These are phyloP conservation scores for Tiphia femorata DNA, from an alignment of 2,888 invertebrate species.

Conservation along the genomic window DNA sequence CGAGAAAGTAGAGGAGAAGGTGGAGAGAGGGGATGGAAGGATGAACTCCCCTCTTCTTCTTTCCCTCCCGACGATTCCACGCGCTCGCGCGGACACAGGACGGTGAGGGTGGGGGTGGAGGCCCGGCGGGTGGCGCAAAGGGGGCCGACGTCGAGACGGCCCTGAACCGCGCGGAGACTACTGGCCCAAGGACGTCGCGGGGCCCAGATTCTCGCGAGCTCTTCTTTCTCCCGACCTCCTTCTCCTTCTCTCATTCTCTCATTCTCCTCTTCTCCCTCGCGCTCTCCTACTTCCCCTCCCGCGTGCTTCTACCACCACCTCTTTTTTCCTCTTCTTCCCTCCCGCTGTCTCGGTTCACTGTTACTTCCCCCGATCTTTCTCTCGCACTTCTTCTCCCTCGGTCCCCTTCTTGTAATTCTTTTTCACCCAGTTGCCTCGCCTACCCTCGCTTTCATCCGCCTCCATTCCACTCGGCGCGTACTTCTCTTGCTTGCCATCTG, in stretches of 20 bases:
- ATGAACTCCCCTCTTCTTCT: neutral
- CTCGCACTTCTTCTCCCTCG: too few relatives aligned
- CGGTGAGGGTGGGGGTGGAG: constrained; percentile 6
- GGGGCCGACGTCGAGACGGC: constrained; percentile 48
- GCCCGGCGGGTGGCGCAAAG: constrained; percentile 8
- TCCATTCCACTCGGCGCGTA: too few relatives aligned
- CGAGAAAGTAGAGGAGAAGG: constrained; percentile 4
- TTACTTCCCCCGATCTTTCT: constrained; percentile 1
- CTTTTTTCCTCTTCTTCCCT: constrained; percentile 29
- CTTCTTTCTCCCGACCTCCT: neutral
- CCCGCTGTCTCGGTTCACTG: constrained; percentile 12
- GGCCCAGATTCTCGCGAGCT: constrained; percentile 55
- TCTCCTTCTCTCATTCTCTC: neutral
- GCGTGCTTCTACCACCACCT: neutral
- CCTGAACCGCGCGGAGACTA: constrained; percentile 52
- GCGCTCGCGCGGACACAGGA: constrained; percentile 1
- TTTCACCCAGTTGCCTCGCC: too few relatives aligned
- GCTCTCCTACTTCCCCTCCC: constrained; percentile 6
- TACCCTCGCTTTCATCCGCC: too few relatives aligned
- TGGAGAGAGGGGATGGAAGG: constrained; percentile 9
- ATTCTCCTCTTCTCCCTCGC: constrained; percentile 15
- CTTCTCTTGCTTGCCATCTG: too few relatives aligned
- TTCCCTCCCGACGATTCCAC: neutral
- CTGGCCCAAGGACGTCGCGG: constrained; percentile 64
- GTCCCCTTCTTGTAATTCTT: too few relatives aligned